A percentile compares a stretch with the other conserved stretches of the same genome.
Evolutionary conservation across 2,888 invertebrate species (phyloP).

Genomic region (Empis stercorea): DNA sequence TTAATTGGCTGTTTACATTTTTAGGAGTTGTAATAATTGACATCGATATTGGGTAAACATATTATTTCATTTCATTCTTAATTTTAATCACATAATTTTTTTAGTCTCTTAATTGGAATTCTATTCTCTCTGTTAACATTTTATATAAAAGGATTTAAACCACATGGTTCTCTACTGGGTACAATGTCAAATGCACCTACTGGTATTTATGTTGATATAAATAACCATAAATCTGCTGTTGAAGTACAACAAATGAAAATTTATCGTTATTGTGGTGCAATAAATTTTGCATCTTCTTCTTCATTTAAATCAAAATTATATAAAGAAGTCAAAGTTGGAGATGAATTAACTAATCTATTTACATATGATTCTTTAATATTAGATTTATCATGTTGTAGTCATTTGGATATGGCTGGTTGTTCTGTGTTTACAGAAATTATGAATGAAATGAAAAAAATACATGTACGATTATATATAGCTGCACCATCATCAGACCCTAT

Average conservation of each 20-base stretch:
- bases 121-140: constrained; percentile 52
- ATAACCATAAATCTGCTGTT: constrained; percentile 47
- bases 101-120: constrained; percentile 47
- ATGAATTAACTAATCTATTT: constrained; percentile 38
- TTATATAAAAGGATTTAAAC: constrained; percentile 50
- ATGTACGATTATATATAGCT: constrained; percentile 42
- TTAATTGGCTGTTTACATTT: constrained; percentile 62
- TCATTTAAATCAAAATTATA: constrained; percentile 44
- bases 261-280: constrained; percentile 51
- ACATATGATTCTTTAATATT: constrained; percentile 36
- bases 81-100: too few relatives aligned
- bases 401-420: constrained; percentile 53
- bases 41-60: constrained; percentile 58
- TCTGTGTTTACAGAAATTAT: constrained; percentile 39
- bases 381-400: constrained; percentile 49
- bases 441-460: constrained; percentile 40
- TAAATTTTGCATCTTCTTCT: constrained; percentile 56
- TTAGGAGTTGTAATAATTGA: constrained; percentile 55
- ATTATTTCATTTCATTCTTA: background rate
- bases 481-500: constrained; percentile 40
- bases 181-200: constrained; percentile 49
- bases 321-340: constrained; percentile 37
- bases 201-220: constrained; percentile 51
- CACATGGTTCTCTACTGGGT: constrained; percentile 48
- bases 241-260: constrained; percentile 53